A percentile compares a stretch with the other conserved stretches of the same genome.
phyloP scores from a whole-genome alignment of 2,888 invertebrate genomes.

The Thymelicus sylvestris region DNA sequence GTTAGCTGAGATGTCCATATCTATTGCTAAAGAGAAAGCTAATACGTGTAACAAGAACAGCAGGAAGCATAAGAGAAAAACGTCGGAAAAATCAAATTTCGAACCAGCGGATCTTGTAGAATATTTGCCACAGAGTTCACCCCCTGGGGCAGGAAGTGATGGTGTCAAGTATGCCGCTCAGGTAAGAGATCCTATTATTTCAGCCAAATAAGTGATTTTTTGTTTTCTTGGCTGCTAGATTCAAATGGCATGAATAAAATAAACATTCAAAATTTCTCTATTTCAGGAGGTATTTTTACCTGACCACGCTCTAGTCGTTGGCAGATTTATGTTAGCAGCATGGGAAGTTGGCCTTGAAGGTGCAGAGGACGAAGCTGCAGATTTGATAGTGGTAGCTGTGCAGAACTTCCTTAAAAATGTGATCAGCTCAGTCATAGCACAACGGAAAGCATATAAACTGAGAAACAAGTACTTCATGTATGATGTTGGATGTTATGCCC shows the following conservation, averaged over 20 bases:
- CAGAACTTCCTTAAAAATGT: constrained; percentile 93
- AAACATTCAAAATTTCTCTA: constrained; percentile 55
- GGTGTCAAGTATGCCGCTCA: constrained; percentile 80
- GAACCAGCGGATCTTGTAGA: constrained; percentile 86
- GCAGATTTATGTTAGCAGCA: constrained; percentile 92
- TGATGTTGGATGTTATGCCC: constrained; percentile 90
- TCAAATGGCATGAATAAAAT: too few relatives aligned
- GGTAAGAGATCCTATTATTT: constrained; percentile 49
- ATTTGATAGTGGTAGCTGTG: constrained; percentile 92
- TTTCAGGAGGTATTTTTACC: constrained; percentile 91
- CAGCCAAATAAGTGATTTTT: neutral
- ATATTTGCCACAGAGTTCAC: constrained; percentile 83
- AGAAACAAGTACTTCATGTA: constrained; percentile 90
- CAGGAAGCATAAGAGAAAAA: constrained; percentile 80
- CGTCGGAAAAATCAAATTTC: constrained; percentile 85
- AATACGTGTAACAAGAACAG: constrained; percentile 72
- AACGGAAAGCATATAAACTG: constrained; percentile 91
- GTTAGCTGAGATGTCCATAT: constrained; percentile 73
- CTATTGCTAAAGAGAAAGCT: constrained; percentile 73
- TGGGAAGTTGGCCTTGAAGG: constrained; percentile 96
- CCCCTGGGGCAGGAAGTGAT: constrained; percentile 79
- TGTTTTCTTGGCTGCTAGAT: too few relatives aligned
- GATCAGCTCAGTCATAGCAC: constrained; percentile 90
- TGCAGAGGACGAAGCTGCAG: constrained; percentile 92
- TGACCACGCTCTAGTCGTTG: constrained; percentile 92